These are phyloP conservation scores for Nemotelus pantherinus DNA, from an alignment of 2,888 invertebrate genomes.

Conservation along the genomic window DNA sequence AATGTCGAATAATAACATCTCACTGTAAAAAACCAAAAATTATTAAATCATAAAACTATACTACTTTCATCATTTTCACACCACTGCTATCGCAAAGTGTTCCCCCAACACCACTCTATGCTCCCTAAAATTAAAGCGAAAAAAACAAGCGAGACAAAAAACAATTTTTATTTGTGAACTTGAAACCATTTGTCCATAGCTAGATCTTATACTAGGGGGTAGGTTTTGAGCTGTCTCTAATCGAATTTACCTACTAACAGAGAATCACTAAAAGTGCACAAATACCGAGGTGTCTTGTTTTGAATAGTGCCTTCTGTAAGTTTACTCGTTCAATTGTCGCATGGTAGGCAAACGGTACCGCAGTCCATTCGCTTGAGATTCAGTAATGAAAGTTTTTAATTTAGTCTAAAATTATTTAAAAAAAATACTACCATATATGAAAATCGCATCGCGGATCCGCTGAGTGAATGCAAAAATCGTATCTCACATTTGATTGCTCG, in stretches of 20 bases:
- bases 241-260: slow-evolving; percentile 43
- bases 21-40: too few species aligned
- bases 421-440: too few species aligned
- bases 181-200: slow-evolving; percentile 35
- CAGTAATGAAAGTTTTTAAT: too few species aligned
- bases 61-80: too few species aligned
- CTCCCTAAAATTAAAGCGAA: not conserved
- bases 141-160: too few species aligned
- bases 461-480: too few species aligned
- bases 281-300: slow-evolving; percentile 39
- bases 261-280: slow-evolving; percentile 46
- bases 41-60: too few species aligned
- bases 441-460: too few species aligned
- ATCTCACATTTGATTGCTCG: too few species aligned
- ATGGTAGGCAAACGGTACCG: slow-evolving; percentile 26
- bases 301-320: slow-evolving; percentile 5
- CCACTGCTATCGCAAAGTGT: not conserved
- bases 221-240: slow-evolving; percentile 43
- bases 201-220: not conserved
- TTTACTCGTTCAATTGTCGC: slow-evolving; percentile 31
- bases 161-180: slow-evolving; percentile 7
- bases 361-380: not conserved
- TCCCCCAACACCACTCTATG: not conserved
- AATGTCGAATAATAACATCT: too few species aligned
- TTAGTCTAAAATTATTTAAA: too few species aligned